Conservation (phyloP, 1,140 invertebrate species). For the Brachionus asplanchnoidis region DNA sequence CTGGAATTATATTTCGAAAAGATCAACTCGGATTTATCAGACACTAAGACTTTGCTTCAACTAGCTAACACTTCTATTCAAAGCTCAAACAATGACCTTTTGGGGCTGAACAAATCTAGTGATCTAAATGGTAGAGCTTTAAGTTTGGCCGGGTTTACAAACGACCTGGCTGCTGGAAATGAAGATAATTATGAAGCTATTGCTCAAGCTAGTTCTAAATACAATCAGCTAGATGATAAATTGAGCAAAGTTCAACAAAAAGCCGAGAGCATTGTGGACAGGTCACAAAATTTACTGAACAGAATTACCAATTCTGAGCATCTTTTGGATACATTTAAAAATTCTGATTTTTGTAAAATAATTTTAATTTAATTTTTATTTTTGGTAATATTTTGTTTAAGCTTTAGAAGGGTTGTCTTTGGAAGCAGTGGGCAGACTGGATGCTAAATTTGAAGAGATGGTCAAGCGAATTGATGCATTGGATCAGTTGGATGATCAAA, state of each 20-base stretch:
- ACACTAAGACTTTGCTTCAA: not conserved
- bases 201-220: not conserved
- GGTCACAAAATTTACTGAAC: constrained; percentile 8
- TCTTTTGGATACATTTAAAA: not conserved
- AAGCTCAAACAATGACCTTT: not conserved
- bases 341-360: not conserved
- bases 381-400: not conserved
- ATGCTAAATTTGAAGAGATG: not conserved
- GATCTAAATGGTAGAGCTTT: not conserved
- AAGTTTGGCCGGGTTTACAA: not conserved
- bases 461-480: not conserved
- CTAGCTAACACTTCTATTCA: not conserved
- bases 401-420: not conserved
- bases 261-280: constrained; percentile 17
- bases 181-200: not conserved
- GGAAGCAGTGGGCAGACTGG: not conserved
- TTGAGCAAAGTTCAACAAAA: not conserved
- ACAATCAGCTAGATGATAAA: not conserved
- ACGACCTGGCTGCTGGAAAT: not conserved
- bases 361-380: not conserved
- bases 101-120: not conserved
- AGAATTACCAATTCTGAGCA: not conserved
- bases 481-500: not conserved
- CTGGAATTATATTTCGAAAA: not conserved
- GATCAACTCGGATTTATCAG: not conserved